Percentiles rank a stretch among this genome's conserved stretches.
Conservation (phyloP, 2,113 vertebrate genomes). For the Cheirogaleus medius region DNA sequence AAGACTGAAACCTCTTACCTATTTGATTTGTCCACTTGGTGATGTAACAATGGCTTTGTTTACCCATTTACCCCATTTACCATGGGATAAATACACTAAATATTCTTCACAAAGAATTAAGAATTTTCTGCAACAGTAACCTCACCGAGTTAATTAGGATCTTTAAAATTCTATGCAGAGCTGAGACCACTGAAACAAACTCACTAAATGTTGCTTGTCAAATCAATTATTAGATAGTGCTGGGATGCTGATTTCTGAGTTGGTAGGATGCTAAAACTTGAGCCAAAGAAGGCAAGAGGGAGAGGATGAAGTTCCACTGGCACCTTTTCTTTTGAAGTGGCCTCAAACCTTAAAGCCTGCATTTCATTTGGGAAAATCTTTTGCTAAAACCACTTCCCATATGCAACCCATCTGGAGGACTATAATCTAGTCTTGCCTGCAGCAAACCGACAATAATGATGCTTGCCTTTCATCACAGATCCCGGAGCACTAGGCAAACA, state of each 20-base stretch:
- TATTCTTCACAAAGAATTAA: slow-evolving; percentile 5
- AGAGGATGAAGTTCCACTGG: slow-evolving; percentile 34
- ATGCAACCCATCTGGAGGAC: slow-evolving; percentile 72
- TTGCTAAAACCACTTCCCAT: slow-evolving; percentile 77
- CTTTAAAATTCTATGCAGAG: background rate
- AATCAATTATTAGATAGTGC: background rate
- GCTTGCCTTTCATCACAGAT: slow-evolving; percentile 75
- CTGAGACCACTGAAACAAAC: background rate
- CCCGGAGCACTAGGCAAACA: slow-evolving; percentile 74
- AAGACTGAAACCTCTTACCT: slow-evolving; percentile 49
- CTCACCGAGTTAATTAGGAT: background rate
- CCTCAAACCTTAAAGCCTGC: slow-evolving; percentile 69
- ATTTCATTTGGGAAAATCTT: slow-evolving; percentile 79
- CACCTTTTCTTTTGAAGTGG: slow-evolving; percentile 77
- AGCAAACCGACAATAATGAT: slow-evolving; percentile 67
- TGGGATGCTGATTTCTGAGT: background rate
- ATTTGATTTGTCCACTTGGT: slow-evolving; percentile 13
- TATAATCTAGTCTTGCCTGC: slow-evolving; percentile 79
- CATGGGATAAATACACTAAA: background rate
- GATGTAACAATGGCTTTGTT: slow-evolving; percentile 7
- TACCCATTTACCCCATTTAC: background rate
- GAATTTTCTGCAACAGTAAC: background rate
- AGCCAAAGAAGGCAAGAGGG: slow-evolving; percentile 15
- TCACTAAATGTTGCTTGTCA: background rate
- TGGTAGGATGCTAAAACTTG: background rate